Base-by-base conservation (phyloP, 1,140 invertebrate species). In the Aphelinus atriplicis region DNA sequence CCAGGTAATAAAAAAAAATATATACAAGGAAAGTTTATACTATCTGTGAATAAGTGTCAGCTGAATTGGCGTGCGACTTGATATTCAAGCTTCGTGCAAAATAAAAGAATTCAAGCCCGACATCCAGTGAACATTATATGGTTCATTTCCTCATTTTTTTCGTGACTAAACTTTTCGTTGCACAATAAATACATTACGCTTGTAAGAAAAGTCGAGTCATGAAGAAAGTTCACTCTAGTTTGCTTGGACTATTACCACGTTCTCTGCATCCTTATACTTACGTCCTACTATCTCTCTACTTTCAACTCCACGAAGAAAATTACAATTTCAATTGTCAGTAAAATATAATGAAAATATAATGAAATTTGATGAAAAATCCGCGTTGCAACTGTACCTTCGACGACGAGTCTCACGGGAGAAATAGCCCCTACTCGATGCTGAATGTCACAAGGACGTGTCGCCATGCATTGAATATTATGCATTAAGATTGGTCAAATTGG, bases 191-290 rank as follows among this genome's bases (percentile, higher is more conserved):
- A 78, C 77, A 82, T 84, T 81, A 82, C 78, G 78, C 74, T 58
- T 26, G 26, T 26, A 26, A 26, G 26, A 26, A 26, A 26, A 26
- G 26, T 26, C 26, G 26, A 0, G 75, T 70, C 73, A 76, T 78
- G 79, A 83, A 84, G 26, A 82, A 84, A 82, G 79, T 83, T 83
- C 75, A 80, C 73, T 77, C 80, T 77, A 82, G 80, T 84, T 83
- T 5, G 5, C 26, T n/a, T 3, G n/a, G 7, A n/a, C 6, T 9
- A 58, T 58, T 58, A 58, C 58, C 5, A 42, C 2, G 43, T 4
- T 9, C 9, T 9, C n/a, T 43, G 45, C 58, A 43, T 61, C 58
- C 56, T 61, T 43, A 26, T 26, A 26, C 26, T 26, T 26, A 26
- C 26, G 26, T 26, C 26, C 26, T 26, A 26, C 26, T 26, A 26